Evolutionary conservation across 1,140 invertebrate species (phyloP).

Genomic region (Drosophila elegans): DNA sequence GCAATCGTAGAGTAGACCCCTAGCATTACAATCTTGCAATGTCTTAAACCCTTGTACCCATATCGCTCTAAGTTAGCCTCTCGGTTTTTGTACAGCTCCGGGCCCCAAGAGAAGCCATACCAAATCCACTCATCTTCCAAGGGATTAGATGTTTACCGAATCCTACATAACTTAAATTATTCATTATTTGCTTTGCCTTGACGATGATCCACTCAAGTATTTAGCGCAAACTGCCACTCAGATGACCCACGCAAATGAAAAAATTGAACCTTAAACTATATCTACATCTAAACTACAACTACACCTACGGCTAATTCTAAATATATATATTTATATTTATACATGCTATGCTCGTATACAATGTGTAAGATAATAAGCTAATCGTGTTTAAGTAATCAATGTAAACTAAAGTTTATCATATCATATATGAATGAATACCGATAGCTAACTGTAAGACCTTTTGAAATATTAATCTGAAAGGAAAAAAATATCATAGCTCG

Average conservation of each 20-base stretch:
- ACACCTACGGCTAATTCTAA: conserved; percentile 39
- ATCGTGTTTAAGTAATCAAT: conserved; percentile 56
- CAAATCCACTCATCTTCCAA: conserved; percentile 53
- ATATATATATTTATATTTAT: conserved; percentile 54
- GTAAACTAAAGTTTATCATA: conserved; percentile 72
- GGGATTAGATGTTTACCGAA: conserved; percentile 36
- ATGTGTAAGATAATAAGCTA: conserved; percentile 78
- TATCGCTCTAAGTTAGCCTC: conserved; percentile 31
- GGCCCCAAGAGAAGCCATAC: conserved; percentile 36
- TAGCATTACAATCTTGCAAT: conserved; percentile 1
- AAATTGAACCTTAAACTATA: conserved; percentile 16
- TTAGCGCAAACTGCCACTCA: conserved; percentile 30
- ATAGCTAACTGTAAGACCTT: conserved; percentile 42
- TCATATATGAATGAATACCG: conserved; percentile 66
- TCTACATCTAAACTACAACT: conserved; percentile 30
- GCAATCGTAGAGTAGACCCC: background rate
- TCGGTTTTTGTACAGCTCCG: conserved; percentile 50
- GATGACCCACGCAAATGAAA: conserved; percentile 22
- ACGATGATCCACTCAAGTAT: conserved; percentile 36
- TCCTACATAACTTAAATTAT: background rate
- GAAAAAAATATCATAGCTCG: conserved; percentile 55
- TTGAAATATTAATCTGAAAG: conserved; percentile 49
- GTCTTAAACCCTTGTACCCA: background rate
- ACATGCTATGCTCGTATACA: conserved; percentile 70
- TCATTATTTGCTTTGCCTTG: conserved; percentile 31